Evolutionary conservation across 2,797 vertebrate genomes (phyloP).

Genomic region (Champsocephalus gunnari): DNA sequence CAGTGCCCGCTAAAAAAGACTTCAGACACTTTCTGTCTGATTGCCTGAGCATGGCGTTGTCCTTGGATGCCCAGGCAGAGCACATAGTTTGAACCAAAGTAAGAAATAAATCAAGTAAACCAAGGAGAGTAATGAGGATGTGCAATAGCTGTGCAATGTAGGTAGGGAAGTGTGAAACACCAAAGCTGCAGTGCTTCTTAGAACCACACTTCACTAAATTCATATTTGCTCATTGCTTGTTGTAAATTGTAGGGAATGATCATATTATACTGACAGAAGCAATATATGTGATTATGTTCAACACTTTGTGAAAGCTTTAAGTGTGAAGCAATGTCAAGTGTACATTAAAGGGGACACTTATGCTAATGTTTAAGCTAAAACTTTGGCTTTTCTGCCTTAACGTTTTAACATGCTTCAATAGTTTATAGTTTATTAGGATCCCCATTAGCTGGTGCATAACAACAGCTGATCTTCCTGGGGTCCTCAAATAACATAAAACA

Average conservation of each 20-base stretch:
- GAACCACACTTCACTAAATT: constrained; percentile 14
- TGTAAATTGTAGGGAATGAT: constrained; percentile 26
- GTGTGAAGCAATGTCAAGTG: not conserved
- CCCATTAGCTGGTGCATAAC: too few relatives aligned
- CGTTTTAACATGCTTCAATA: too few relatives aligned
- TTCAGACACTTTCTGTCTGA: constrained; percentile 77
- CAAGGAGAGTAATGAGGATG: constrained; percentile 60
- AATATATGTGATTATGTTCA: not conserved
- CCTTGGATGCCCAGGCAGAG: constrained; percentile 71
- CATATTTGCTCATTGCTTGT: constrained; percentile 15
- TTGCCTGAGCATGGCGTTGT: constrained; percentile 76
- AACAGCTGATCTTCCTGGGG: too few relatives aligned
- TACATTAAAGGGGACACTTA: not conserved
- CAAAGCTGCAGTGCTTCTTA: constrained; percentile 15
- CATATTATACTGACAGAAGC: constrained; percentile 3
- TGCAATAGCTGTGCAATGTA: constrained; percentile 73
- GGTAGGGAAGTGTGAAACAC: constrained; percentile 51
- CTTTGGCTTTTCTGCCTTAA: too few relatives aligned
- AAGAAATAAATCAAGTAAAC: constrained; percentile 53
- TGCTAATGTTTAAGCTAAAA: too few relatives aligned
- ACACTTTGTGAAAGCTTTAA: not conserved
- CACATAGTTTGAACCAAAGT: constrained; percentile 38
- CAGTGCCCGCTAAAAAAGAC: constrained; percentile 74
- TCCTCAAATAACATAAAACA: too few relatives aligned
- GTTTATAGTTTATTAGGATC: too few relatives aligned